Evolutionary conservation across 2,888 invertebrate genomes (phyloP).

Genomic region (Acanthococcus lagerstroemiae): DNA sequence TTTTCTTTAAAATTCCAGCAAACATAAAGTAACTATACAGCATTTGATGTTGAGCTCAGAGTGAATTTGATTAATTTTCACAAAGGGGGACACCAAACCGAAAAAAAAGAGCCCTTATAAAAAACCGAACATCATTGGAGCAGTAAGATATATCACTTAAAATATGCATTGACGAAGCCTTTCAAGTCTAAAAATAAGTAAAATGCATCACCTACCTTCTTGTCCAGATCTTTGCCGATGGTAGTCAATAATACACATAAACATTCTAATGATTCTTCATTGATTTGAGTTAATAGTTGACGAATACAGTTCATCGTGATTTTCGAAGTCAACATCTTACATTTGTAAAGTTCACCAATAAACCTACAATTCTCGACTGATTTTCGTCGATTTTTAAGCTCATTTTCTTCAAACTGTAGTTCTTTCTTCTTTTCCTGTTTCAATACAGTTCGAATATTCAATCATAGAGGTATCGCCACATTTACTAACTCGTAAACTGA

Average conservation of each 20-base stretch:
- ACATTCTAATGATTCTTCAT: constrained; percentile 88
- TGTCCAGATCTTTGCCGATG: constrained; percentile 74
- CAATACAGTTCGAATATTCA: no score
- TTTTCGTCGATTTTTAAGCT: constrained; percentile 64
- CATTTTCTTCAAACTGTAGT: constrained; percentile 62
- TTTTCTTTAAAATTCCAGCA: no score
- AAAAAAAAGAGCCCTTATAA: no score
- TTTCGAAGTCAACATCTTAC: constrained; percentile 73
- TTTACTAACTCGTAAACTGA: neutral
- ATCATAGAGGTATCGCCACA: no score
- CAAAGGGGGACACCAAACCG: no score
- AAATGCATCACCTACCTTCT: constrained; percentile 39
- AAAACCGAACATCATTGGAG: no score
- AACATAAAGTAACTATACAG: no score
- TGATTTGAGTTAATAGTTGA: constrained; percentile 60
- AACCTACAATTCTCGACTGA: constrained; percentile 79
- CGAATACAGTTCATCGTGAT: constrained; percentile 81
- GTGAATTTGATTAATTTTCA: no score
- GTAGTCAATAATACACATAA: constrained; percentile 84
- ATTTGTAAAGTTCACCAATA: constrained; percentile 81
- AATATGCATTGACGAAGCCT: no score
- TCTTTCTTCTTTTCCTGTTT: constrained; percentile 60
- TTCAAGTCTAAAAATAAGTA: no score
- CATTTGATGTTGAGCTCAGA: no score
- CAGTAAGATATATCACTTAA: no score